Conservation (phyloP, 2,113 vertebrate genomes). For the mouse (Mus musculus) region DNA sequence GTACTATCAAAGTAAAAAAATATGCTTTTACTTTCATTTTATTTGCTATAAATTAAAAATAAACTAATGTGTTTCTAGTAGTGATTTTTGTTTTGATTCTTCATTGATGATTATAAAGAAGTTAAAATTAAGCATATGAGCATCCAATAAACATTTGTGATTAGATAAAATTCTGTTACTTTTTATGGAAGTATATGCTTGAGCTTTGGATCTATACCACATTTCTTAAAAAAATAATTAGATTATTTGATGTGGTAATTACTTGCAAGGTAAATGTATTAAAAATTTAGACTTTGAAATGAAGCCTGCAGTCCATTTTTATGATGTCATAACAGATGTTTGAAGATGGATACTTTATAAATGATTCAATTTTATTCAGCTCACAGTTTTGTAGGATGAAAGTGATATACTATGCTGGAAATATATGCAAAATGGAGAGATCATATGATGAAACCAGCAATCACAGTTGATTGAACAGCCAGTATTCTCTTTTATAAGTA, state of each 20-base stretch:
- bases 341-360: neutral
- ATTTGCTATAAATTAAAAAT: slow-evolving; percentile 9
- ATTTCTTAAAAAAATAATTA: neutral
- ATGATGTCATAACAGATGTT: neutral
- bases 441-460: neutral
- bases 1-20: slow-evolving; percentile 32
- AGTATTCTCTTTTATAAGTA: neutral
- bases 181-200: neutral
- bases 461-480: neutral
- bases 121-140: neutral
- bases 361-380: neutral
- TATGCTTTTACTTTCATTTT: slow-evolving; percentile 14
- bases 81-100: neutral
- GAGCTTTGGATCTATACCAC: neutral
- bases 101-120: slow-evolving; percentile 24
- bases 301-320: neutral
- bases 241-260: neutral
- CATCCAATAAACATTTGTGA: neutral
- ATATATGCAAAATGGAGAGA: neutral
- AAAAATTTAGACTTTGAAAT: slow-evolving; percentile 9
- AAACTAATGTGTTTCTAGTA: neutral
- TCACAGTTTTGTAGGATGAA: neutral
- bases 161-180: neutral
- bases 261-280: neutral
- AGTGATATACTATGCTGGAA: neutral